Percentiles rank a stretch among this genome's conserved stretches.
These are phyloP conservation scores for Magallana ariakensis DNA, from an alignment of 1,140 invertebrate genomes.

Conservation along the genomic window DNA sequence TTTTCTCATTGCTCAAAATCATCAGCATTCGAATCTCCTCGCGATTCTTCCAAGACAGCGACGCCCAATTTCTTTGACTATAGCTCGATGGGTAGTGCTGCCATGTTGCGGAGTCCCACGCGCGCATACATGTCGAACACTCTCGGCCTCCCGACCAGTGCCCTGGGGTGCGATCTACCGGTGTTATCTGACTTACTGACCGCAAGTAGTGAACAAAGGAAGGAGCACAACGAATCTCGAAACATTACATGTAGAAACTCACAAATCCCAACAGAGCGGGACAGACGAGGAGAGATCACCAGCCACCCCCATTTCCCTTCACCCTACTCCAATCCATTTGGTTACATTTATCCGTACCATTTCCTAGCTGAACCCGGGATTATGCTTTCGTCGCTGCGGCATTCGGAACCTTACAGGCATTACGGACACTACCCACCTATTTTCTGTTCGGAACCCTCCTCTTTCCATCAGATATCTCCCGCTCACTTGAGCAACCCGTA, in stretches of 20 bases:
- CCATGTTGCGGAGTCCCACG: conserved; percentile 40
- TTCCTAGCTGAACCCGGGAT: conserved; percentile 71
- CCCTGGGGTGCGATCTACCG: conserved; percentile 56
- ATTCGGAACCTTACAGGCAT: conserved; percentile 65
- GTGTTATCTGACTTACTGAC: conserved; percentile 62
- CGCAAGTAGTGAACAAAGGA: conserved; percentile 40
- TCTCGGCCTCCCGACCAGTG: conserved; percentile 22
- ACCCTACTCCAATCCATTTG: conserved; percentile 53
- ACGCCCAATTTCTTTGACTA: conserved; percentile 35
- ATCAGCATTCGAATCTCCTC: conserved; percentile 71
- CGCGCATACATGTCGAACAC: not conserved
- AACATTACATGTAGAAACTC: not conserved
- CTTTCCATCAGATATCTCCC: conserved; percentile 68
- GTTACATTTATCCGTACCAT: conserved; percentile 70
- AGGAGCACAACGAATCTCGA: not conserved
- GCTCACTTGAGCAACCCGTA: conserved; percentile 72
- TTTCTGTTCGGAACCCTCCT: conserved; percentile 58
- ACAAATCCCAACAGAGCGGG: not conserved
- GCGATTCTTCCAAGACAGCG: conserved; percentile 42
- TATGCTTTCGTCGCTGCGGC: conserved; percentile 68
- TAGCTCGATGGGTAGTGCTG: conserved; percentile 40
- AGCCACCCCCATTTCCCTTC: conserved; percentile 17
- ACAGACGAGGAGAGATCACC: not conserved
- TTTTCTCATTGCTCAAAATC: conserved; percentile 69
- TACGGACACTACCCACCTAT: conserved; percentile 55